Percentiles rank a stretch among this genome's conserved stretches.
These are phyloP conservation scores for Pseudotriccus pelzelni DNA, from an alignment of 2,797 vertebrate genomes.

Conservation along the genomic window DNA sequence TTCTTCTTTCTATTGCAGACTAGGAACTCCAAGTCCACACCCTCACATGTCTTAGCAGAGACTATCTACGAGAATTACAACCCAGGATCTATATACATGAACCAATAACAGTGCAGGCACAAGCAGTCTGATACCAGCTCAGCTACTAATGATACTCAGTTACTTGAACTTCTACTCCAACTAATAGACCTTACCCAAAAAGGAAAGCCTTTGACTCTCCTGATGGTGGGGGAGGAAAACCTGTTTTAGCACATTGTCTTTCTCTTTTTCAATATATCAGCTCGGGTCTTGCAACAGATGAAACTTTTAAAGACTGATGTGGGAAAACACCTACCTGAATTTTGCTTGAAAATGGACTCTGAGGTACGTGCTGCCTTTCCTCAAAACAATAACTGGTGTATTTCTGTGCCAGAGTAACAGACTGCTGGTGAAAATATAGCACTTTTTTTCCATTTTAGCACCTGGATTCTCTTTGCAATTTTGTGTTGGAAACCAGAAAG, in stretches of 20 bases:
- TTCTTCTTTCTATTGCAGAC: not conserved
- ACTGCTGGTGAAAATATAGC: not conserved
- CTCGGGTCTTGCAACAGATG: not conserved
- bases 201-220: not conserved
- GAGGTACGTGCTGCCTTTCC: not conserved
- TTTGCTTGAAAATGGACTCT: not conserved
- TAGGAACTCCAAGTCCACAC: not conserved
- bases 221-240: not conserved
- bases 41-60: accelerated
- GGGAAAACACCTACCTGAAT: not conserved
- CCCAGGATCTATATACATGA: not conserved
- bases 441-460: not conserved
- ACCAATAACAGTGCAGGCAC: not conserved
- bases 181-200: not conserved
- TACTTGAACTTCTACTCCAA: not conserved
- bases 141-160: not conserved
- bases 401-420: not conserved
- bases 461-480: not conserved
- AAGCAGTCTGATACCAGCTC: not conserved
- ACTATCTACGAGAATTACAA: not conserved
- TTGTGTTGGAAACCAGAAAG: not conserved
- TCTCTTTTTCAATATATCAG: not conserved
- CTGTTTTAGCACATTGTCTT: not conserved
- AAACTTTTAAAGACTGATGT: not conserved
- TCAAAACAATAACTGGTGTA: not conserved